Evolutionary conservation across 1,140 invertebrate genomes (phyloP), one percentile per base, ranked within the genome.

Genomic region (Hycleus phaleratus): DNA sequence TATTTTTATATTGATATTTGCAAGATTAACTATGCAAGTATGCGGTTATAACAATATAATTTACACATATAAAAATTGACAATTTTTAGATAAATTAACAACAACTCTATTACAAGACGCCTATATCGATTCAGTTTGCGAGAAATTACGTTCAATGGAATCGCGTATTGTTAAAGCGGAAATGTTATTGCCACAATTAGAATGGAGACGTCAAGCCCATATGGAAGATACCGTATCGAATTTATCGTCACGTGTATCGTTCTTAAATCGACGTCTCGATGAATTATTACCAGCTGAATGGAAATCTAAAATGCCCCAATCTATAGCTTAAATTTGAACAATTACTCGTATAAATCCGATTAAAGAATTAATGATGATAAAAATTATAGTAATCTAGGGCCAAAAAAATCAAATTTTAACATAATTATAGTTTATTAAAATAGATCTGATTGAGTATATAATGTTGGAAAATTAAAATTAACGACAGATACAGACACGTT

Each of bases 51-150:
- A 52, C 18, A 1, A 3, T 9, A 38, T 38, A 26, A 9, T 49
- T 38, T 43, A 3, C 25, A 39, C 8, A 45, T 0, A 32, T 45
- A 32, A 32, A 32, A 5, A 7, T 7, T 7, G 7, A 5, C 3
- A 7, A 32, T 38, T 62, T 55, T 46, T 57, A 67, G 65, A 60
- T 56, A 63, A 64, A 58, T 63, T 56, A 8, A 60, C 52, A 39
- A 59, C 61, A 24, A 72, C 61, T 61, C 50, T 67, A n/a, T 56
- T 73, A 7, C 70, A 74, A 63, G 70, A 72, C 60, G 68, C 70
- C 6, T 74, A 74, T 54, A 62, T 74, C 5, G 69, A 73, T 59
- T 66, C 71, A n/a, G 67, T 74, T 3, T 58, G 65, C 47, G 66
- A 70, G 47, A 72, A 69, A 59, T 53, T 74, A 8, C 59, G 60